Conservation (phyloP, 2,888 invertebrate genomes). For the Eucera pruinosa region DNA sequence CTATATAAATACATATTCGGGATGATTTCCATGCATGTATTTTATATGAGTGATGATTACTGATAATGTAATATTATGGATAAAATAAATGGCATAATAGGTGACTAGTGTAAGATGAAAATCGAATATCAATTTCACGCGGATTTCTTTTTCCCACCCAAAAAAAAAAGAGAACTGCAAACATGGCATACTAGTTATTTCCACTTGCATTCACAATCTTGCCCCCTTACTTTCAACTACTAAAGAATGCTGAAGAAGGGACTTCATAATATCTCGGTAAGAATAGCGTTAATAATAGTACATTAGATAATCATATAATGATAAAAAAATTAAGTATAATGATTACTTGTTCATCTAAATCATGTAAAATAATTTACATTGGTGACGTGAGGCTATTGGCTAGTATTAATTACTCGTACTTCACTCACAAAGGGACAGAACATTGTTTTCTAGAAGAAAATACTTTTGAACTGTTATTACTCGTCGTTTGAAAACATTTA, state of each 20-base stretch:
- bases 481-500: conserved; percentile 38
- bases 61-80: conserved; percentile 56
- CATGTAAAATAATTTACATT: conserved; percentile 80
- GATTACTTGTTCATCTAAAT: conserved; percentile 72
- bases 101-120: conserved; percentile 75
- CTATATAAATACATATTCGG: conserved; percentile 50
- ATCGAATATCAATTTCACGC: conserved; percentile 64
- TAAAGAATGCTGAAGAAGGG: conserved; percentile 63
- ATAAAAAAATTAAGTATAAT: conserved; percentile 80
- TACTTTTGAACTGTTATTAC: conserved; percentile 50
- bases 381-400: conserved; percentile 79
- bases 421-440: conserved; percentile 67
- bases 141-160: conserved; percentile 9
- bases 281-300: conserved; percentile 81
- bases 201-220: conserved; percentile 39
- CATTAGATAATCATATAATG: conserved; percentile 75
- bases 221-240: conserved; percentile 14
- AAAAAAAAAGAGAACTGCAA: conserved; percentile 51
- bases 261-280: conserved; percentile 77
- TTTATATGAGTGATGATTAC: conserved; percentile 53
- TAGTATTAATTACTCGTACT: conserved; percentile 74
- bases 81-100: conserved; percentile 72
- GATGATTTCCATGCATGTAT: conserved; percentile 47
- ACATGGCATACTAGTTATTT: conserved; percentile 43
- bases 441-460: conserved; percentile 63